Evolutionary conservation across 2,888 invertebrate species (phyloP).

Genomic region (Mystacides longicornis): DNA sequence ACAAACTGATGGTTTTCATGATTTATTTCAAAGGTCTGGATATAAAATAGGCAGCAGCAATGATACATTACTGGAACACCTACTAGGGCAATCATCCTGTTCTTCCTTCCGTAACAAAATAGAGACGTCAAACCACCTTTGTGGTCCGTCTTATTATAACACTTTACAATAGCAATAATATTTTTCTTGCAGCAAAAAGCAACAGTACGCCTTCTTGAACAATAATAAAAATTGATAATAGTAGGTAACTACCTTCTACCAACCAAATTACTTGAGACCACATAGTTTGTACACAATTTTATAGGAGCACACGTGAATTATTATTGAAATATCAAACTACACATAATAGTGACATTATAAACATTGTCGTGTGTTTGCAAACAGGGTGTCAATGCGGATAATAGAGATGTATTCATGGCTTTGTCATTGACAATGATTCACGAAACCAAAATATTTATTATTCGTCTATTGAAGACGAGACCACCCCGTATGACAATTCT

Average conservation of each 20-base stretch:
- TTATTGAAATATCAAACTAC: constrained; percentile 25
- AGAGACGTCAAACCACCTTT: not conserved
- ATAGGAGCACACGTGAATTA: not conserved
- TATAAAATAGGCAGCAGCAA: too few species aligned
- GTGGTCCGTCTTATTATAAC: not conserved
- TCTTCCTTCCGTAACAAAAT: not conserved
- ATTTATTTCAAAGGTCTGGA: too few species aligned
- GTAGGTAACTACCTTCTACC: too few species aligned
- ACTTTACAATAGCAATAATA: too few species aligned
- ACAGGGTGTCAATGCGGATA: constrained; percentile 24
- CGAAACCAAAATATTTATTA: constrained; percentile 10
- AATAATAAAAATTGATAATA: not conserved
- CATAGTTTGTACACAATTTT: constrained; percentile 3
- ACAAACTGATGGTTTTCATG: too few species aligned
- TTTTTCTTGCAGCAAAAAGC: too few species aligned
- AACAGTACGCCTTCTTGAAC: constrained; percentile 1
- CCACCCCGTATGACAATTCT: constrained; percentile 26
- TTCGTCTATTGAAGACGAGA: constrained; percentile 14
- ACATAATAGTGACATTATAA: constrained; percentile 19
- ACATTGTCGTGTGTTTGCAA: constrained; percentile 23
- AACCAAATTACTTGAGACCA: constrained; percentile 19
- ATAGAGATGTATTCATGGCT: constrained; percentile 1
- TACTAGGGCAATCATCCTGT: not conserved
- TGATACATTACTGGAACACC: too few species aligned
- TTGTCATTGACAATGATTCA: constrained; percentile 5